phyloP scores from a whole-genome alignment of 2,113 vertebrate genomes.

The Myodes glareolus region DNA sequence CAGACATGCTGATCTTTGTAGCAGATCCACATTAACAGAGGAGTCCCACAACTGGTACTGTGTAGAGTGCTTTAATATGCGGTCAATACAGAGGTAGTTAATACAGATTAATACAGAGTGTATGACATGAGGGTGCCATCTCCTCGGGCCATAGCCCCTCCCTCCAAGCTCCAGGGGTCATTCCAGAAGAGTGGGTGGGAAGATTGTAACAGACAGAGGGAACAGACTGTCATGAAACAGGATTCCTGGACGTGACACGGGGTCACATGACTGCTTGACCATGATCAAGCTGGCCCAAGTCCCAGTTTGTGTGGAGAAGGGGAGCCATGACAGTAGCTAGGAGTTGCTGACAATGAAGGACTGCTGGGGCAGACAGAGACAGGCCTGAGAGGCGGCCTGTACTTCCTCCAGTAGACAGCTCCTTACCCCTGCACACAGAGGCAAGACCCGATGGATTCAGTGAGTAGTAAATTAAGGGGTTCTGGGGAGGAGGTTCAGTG shows the following conservation, averaged over 20 bases:
- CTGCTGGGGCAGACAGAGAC: not conserved
- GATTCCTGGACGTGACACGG: too few relatives aligned
- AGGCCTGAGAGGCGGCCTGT: not conserved
- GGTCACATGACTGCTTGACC: not conserved
- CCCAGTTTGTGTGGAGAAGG: not conserved
- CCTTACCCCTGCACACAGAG: too few relatives aligned
- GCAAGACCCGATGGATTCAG: not conserved
- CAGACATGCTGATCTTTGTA: not conserved
- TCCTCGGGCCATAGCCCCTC: too few relatives aligned
- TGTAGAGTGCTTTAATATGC: too few relatives aligned
- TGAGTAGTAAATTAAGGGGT: not conserved
- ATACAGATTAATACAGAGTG: not conserved
- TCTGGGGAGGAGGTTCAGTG: not conserved
- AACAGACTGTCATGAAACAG: not conserved
- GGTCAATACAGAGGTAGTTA: too few relatives aligned
- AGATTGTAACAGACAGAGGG: not conserved
- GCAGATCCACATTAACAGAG: not conserved
- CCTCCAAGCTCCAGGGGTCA: not conserved
- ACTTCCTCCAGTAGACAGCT: not conserved
- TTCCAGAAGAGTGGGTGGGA: not conserved
- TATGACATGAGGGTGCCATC: not conserved
- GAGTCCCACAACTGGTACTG: too few relatives aligned
- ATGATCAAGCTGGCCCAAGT: not conserved
- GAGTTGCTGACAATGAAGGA: not conserved
- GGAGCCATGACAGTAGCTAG: not conserved